Conservation (phyloP, 2,797 vertebrate genomes). For the Alcedo quadribrachys region DNA sequence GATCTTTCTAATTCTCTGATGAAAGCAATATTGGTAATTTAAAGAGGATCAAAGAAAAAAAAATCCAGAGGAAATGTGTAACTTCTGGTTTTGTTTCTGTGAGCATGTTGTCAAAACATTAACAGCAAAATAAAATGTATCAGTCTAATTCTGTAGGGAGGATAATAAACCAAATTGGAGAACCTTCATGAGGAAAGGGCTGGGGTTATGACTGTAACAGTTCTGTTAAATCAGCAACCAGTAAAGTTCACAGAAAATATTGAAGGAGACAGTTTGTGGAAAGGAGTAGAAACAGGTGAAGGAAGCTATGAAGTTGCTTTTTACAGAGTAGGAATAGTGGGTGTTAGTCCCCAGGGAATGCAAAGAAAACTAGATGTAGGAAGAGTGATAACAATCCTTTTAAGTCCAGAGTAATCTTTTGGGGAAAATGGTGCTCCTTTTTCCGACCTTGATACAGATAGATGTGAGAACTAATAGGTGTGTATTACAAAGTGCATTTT, state of each 20-base stretch:
- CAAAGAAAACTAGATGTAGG: background rate
- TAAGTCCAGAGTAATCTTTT: background rate
- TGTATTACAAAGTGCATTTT: no score
- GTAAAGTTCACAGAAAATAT: background rate
- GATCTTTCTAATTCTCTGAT: background rate
- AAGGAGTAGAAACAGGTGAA: background rate
- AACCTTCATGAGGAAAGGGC: background rate
- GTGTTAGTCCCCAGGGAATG: background rate
- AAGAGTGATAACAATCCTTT: background rate
- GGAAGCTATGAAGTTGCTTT: background rate
- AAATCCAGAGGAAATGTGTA: background rate
- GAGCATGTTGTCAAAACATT: background rate
- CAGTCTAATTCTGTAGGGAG: background rate
- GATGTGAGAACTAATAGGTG: background rate
- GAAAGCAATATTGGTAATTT: background rate
- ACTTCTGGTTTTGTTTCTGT: background rate
- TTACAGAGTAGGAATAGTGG: background rate
- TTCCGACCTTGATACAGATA: background rate
- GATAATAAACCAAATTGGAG: background rate
- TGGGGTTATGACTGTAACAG: background rate
- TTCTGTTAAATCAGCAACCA: background rate
- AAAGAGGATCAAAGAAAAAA: background rate
- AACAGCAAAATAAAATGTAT: background rate
- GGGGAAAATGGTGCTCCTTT: background rate
- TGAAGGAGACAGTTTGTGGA: background rate